Base-by-base conservation (phyloP, 1,140 invertebrate species). In the Oryctes rhinoceros region DNA sequence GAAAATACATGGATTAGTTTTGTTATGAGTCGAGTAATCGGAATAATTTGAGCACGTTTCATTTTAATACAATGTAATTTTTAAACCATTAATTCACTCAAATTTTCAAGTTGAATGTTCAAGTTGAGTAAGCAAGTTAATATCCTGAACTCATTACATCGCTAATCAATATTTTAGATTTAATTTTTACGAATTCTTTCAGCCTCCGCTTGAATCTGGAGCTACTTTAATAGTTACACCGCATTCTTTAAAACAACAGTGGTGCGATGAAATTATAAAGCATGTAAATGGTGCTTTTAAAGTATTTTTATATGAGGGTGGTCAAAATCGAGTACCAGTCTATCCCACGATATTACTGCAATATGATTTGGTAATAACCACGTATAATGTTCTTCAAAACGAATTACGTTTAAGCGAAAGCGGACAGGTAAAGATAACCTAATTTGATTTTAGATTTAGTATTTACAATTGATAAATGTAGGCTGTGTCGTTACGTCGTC, bases 141-240 rank as follows among this genome's bases (percentile, higher is more conserved):
- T 30, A 30, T 30, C 2, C 24, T 30, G 2, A 2, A 30, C 24
- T 30, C 24, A 30, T 30, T 30, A 30, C 24, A 30, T 30, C 24
- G 2, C 24, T 65, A 37, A 78, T 74, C 13, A 30, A 30, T 30
- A 81, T 75, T 80, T 78, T 48, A 77, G 71, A 44, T 67, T 5
- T 10, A 15, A 15, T 11, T 81, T 79, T 81, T 67, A 35, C 24
- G 11, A 37, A 71, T 11, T 35, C 35, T 71, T 81, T 84, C 89
- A 88, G 80, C 87, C 71, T 87, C 87, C 87, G 30, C 83, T 94
- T 0, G 85, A 88, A 49, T 91, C 92, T 0, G 87, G 89, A 47
- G 91, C 92, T 4, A 96, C 94, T 4, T 87, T 96, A 44, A 95
- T 96, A 81, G 91, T 96, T n/a, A 90, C 93, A 0, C 95, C 95